phyloP scores from a whole-genome alignment of 2,113 vertebrate species.

The Bos taurus region ARS-UCD2.0 NC_037337.1:57557501-57558000 shows the following conservation, averaged over 20 bases:
- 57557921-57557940: too few species aligned
- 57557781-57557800: too few species aligned
- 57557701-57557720: neutral
- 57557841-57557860: too few species aligned
- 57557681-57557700: slow-evolving; percentile 25
- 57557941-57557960: too few species aligned
- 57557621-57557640: neutral
- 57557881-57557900: too few species aligned
- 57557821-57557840: too few species aligned
- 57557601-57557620: neutral
- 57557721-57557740: neutral
- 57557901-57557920: too few species aligned
- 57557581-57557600: slow-evolving; percentile 13
- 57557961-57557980: too few species aligned
- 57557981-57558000: neutral
- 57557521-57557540: neutral
- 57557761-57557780: too few species aligned
- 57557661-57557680: slow-evolving; percentile 18
- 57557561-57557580: neutral
- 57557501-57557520: slow-evolving; percentile 9
- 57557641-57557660: neutral
- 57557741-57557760: too few species aligned
- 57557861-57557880: too few species aligned
- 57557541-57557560: slow-evolving; percentile 38
- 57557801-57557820: too few species aligned